Evolutionary conservation across 2,797 vertebrate genomes (phyloP).

Genomic region (Paguma larvata): DNA sequence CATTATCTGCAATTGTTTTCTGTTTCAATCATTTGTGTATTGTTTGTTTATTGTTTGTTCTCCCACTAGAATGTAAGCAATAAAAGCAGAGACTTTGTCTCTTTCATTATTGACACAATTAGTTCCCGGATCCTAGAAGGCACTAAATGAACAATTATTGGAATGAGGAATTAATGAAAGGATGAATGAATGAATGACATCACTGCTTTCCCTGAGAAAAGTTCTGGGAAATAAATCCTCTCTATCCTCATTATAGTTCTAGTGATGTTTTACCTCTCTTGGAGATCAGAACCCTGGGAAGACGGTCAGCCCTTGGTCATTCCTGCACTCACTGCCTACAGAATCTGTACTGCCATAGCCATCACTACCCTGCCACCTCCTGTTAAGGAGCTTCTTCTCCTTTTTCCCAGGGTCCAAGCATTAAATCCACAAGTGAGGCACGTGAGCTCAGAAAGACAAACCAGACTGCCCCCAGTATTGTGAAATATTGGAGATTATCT

Average conservation of each 20-base stretch:
- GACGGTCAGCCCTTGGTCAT: background rate
- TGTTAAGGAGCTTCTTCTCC: background rate
- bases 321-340: background rate
- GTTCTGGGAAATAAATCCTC: slow-evolving; percentile 21
- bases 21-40: background rate
- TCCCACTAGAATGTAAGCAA: background rate
- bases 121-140: background rate
- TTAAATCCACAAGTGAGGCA: background rate
- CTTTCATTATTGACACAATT: background rate
- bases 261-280: background rate
- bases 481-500: background rate
- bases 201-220: background rate
- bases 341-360: background rate
- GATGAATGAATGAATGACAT: background rate
- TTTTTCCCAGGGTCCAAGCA: background rate
- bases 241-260: background rate
- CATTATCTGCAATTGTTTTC: background rate
- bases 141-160: slow-evolving; percentile 26
- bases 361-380: background rate
- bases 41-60: background rate
- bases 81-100: slow-evolving; percentile 18
- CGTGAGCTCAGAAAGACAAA: background rate
- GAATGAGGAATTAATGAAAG: background rate
- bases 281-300: background rate
- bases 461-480: background rate